Evolutionary conservation across 2,797 vertebrate genomes (phyloP).

Genomic region (Forpus xanthops): DNA sequence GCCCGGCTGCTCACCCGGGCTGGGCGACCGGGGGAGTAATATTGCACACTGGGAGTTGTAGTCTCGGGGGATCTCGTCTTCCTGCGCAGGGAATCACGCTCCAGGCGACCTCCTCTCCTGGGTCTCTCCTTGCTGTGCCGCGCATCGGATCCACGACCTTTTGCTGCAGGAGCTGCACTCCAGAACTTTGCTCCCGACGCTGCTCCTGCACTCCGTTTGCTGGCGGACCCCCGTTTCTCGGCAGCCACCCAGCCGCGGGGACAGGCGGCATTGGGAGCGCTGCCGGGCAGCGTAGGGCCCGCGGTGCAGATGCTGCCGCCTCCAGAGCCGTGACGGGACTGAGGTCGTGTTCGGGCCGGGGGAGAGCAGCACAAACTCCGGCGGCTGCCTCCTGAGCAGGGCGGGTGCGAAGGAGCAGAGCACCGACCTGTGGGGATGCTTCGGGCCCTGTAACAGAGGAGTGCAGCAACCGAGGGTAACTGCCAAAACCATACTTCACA

Average conservation of each 20-base stretch:
- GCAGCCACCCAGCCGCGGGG: fast-evolving
- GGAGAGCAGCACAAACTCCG: fast-evolving
- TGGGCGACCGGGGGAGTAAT: not conserved
- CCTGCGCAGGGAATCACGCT: fast-evolving
- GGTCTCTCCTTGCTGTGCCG: no score
- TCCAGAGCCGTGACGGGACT: not conserved
- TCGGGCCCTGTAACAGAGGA: fast-evolving
- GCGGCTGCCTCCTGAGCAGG: fast-evolving
- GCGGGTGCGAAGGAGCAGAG: fast-evolving
- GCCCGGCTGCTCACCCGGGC: fast-evolving
- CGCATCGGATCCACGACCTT: not conserved
- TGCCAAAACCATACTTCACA: not conserved
- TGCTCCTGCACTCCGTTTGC: fast-evolving
- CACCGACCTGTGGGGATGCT: not conserved
- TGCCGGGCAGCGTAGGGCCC: fast-evolving
- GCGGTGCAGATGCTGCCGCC: fast-evolving
- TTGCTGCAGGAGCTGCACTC: fast-evolving
- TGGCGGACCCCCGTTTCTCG: fast-evolving
- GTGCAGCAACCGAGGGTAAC: not conserved
- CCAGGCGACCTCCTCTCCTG: not conserved
- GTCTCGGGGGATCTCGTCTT: not conserved
- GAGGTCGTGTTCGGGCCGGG: fast-evolving
- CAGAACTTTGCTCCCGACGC: not conserved
- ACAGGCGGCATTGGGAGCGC: fast-evolving
- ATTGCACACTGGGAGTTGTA: not conserved